Conservation (phyloP, 2,113 vertebrate species). For the Apus apus region DNA sequence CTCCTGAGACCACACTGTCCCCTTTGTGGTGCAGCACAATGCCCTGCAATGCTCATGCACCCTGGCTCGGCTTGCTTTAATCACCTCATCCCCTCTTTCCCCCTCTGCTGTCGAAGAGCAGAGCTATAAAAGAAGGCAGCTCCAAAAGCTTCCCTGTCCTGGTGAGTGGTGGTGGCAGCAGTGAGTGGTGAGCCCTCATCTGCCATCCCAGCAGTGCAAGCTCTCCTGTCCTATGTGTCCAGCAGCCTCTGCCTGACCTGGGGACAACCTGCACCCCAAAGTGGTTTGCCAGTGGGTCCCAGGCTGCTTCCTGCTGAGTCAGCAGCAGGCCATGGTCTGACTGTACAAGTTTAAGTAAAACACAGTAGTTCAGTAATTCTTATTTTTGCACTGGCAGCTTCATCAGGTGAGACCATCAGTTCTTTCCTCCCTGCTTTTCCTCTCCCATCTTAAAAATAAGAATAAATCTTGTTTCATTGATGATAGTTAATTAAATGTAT, state of each 20-base stretch:
- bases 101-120: not conserved
- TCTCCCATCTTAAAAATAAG: not conserved
- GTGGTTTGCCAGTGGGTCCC: not conserved
- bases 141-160: not conserved
- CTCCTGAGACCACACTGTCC: not conserved
- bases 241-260: not conserved
- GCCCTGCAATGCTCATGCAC: accelerated
- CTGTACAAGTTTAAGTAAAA: not conserved
- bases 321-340: not conserved
- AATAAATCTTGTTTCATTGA: not conserved
- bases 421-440: not conserved
- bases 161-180: not conserved
- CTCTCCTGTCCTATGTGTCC: not conserved
- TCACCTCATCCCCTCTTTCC: not conserved
- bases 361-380: accelerated
- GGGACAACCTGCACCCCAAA: not conserved
- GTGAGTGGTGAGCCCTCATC: not conserved
- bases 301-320: not conserved
- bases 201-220: not conserved
- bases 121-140: not conserved
- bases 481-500: not conserved
- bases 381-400: not conserved
- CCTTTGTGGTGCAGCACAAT: not conserved
- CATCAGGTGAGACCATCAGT: not conserved
- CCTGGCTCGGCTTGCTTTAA: not conserved